phyloP scores from a whole-genome alignment of 1,140 invertebrate species.

The Trichogramma pretiosum region DNA sequence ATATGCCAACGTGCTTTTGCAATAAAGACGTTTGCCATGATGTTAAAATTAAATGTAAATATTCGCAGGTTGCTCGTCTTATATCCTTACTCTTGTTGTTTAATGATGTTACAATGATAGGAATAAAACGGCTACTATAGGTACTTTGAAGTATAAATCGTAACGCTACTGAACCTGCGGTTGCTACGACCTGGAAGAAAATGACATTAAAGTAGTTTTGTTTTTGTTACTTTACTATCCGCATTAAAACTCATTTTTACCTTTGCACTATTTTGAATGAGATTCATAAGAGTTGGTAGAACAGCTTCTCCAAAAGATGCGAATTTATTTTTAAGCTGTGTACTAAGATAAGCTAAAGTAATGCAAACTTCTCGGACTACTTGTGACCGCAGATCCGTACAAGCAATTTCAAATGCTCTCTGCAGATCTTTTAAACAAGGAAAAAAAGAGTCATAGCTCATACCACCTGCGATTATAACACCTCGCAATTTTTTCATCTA shows the following conservation, averaged over 20 bases:
- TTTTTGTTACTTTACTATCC: too few relatives aligned
- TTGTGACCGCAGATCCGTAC: slow-evolving; percentile 86
- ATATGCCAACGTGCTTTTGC: slow-evolving; percentile 67
- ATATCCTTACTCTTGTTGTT: slow-evolving; percentile 89
- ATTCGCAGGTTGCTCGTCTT: slow-evolving; percentile 71
- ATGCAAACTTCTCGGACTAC: slow-evolving; percentile 92
- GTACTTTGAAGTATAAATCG: slow-evolving; percentile 85
- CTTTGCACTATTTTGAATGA: slow-evolving; percentile 95
- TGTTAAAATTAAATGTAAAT: slow-evolving; percentile 74
- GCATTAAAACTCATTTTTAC: slow-evolving; percentile 44
- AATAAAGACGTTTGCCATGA: slow-evolving; percentile 75
- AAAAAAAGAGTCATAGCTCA: slow-evolving; percentile 74
- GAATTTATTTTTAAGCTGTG: slow-evolving; percentile 71
- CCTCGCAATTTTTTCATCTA: slow-evolving; percentile 80
- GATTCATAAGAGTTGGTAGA: slow-evolving; percentile 73
- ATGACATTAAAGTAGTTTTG: slow-evolving; percentile 1
- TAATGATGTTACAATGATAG: slow-evolving; percentile 73
- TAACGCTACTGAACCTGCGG: slow-evolving; percentile 77
- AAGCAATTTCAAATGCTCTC: slow-evolving; percentile 68
- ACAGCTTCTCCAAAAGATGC: slow-evolving; percentile 79
- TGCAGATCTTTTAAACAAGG: slow-evolving; percentile 72
- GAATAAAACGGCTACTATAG: slow-evolving; percentile 74
- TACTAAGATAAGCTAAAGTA: slow-evolving; percentile 83
- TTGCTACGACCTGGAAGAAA: slow-evolving; percentile 76
- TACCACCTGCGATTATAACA: slow-evolving; percentile 68